Conservation (phyloP, 1,140 invertebrate genomes). For the Pseudomyrmex dendroicus region DNA sequence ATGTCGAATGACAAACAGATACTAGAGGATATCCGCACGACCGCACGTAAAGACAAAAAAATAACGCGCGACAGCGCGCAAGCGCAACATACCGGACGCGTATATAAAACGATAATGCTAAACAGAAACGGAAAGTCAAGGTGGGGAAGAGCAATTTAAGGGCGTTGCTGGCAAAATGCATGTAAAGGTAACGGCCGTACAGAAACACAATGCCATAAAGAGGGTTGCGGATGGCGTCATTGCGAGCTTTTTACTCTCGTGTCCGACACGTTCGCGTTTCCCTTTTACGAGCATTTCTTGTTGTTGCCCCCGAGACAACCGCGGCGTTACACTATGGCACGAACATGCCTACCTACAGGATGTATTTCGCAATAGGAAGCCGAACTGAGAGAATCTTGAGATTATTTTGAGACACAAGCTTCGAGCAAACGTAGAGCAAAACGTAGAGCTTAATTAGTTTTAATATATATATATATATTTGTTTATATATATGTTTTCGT, state of each 20-base stretch:
- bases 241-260: slow-evolving; percentile 72
- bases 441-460: not conserved
- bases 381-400: not conserved
- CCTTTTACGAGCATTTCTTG: slow-evolving; percentile 74
- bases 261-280: slow-evolving; percentile 71
- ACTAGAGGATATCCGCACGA: not conserved
- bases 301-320: slow-evolving; percentile 47
- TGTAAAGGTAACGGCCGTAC: slow-evolving; percentile 32
- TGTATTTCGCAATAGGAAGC: not conserved
- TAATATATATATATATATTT: too few species aligned
- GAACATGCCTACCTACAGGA: not conserved
- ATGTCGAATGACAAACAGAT: slow-evolving; percentile 17
- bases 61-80: not conserved
- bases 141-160: slow-evolving; percentile 36
- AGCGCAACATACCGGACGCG: not conserved
- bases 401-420: not conserved
- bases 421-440: not conserved
- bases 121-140: slow-evolving; percentile 57
- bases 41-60: not conserved
- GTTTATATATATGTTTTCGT: not conserved
- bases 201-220: slow-evolving; percentile 70
- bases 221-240: slow-evolving; percentile 72
- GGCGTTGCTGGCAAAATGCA: slow-evolving; percentile 44
- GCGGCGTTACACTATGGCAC: not conserved
- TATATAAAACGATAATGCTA: slow-evolving; percentile 19